Base-by-base conservation (phyloP, 2,113 vertebrate species). In the Delphinapterus leucas region DNA sequence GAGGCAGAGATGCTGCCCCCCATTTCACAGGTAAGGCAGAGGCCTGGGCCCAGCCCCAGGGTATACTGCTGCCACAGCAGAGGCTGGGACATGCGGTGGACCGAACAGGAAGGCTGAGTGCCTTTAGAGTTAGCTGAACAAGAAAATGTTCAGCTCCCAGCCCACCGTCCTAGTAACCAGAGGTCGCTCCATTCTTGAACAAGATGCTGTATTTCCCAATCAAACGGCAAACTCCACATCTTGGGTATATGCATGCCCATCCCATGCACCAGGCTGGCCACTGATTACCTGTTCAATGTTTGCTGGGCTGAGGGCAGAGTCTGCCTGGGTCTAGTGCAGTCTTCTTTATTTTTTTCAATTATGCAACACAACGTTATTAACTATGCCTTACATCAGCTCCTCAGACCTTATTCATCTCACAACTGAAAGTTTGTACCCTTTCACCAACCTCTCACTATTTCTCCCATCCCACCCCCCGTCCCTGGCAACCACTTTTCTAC, bases 231-330 rank as follows among this genome's bases (percentile, higher is more conserved):
- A 68, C 31, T 38, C 36, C 61, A 1, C 1, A 9, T n/a, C 55
- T 71, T 76, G 5, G 38, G 53, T 80, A 6, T 61, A 76, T 13
- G 18, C 12, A 25, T 17, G 4, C 5, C 25, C 31, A 33, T 0
- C 33, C 4, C 20, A 3, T 1, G 18, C 25, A 58, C 1, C 23
- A 21, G 63, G 14, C 73, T 12, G 14, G 58, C 81, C n/a, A 67
- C n/a, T 0, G 4, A 70, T 47, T 38, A 33, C 20, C 41, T 33
- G 44, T 8, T 65, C 31, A 0, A 3, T n/a, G 70, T 12, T 58
- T 67, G 86, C 67, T 82, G 18, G 38, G 33, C 67, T 2, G 28
- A 44, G 44, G 47, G 8, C 44, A 41, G n/a, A 31, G 18, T 60
- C 61, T 0, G 23, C 68, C n/a, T 74, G n/a, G 53, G 44, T 41